These are phyloP conservation scores for Zophobas atratus DNA, from an alignment of 1,140 invertebrate species.

Conservation along the genomic window DNA sequence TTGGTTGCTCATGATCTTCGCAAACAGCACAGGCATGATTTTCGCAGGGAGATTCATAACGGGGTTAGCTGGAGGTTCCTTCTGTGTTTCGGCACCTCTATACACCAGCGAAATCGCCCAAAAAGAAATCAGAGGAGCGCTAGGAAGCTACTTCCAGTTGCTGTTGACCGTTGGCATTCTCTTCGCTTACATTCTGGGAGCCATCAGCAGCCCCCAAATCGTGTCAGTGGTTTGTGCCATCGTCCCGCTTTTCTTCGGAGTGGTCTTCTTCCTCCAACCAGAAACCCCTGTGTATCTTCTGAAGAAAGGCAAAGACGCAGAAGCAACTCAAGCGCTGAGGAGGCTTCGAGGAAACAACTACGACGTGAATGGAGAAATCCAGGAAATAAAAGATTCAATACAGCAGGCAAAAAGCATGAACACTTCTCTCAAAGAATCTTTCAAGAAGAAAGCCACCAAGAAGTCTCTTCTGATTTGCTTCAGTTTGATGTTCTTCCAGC, in stretches of 20 bases:
- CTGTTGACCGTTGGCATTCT: conserved; percentile 78
- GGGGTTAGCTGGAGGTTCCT: conserved; percentile 76
- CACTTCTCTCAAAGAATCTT: conserved; percentile 67
- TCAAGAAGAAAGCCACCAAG: conserved; percentile 69
- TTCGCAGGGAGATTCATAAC: conserved; percentile 79
- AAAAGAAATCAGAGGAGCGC: conserved; percentile 76
- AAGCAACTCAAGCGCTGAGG: conserved; percentile 76
- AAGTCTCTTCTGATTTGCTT: conserved; percentile 73
- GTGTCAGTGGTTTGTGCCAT: conserved; percentile 74
- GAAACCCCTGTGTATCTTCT: conserved; percentile 76
- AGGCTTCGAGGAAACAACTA: conserved; percentile 80
- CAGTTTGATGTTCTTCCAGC: conserved; percentile 80
- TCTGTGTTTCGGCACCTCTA: conserved; percentile 77
- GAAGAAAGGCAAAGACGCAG: conserved; percentile 73
- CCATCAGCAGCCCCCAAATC: conserved; percentile 66
- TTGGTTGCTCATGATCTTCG: conserved; percentile 78
- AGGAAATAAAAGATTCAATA: conserved; percentile 64
- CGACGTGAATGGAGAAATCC: conserved; percentile 74
- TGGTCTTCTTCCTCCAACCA: conserved; percentile 77
- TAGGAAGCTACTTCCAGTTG: conserved; percentile 80
- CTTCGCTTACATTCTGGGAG: conserved; percentile 72
- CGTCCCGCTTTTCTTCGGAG: conserved; percentile 74
- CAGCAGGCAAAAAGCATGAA: conserved; percentile 63
- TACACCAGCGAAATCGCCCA: conserved; percentile 84
- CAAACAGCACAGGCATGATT: conserved; percentile 74